phyloP scores from a whole-genome alignment of 2,797 vertebrate species.

The Oceanodroma leucorhoa region DNA sequence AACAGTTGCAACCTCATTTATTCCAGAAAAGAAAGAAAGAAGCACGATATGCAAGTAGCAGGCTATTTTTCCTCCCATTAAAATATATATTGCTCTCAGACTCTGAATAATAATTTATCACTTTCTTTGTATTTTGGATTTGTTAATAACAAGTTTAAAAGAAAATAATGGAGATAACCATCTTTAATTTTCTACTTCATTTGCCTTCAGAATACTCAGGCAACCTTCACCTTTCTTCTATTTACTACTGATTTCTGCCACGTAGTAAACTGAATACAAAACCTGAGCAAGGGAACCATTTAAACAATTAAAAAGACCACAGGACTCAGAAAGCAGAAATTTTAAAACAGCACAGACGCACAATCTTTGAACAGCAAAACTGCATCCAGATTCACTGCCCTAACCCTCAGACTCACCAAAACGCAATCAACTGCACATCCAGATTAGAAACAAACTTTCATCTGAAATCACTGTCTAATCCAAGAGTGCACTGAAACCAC shows the following conservation, averaged over 20 bases:
- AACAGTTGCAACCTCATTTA: not conserved
- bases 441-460: not conserved
- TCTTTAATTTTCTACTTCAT: conserved; percentile 72
- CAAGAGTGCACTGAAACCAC: not conserved
- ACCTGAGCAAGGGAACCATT: not conserved
- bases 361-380: not conserved
- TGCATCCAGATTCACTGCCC: not conserved
- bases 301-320: not conserved
- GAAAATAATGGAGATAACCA: conserved; percentile 69
- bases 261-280: not conserved
- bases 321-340: not conserved
- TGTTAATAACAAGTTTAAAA: conserved; percentile 57
- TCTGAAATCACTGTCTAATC: not conserved
- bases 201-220: conserved; percentile 46
- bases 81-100: conserved; percentile 6
- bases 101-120: conserved; percentile 18
- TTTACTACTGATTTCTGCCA: conserved; percentile 23
- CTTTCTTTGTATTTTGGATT: conserved; percentile 36
- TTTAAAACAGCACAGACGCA: not conserved
- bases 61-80: not conserved
- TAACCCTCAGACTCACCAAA: not conserved
- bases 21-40: not conserved
- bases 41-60: not conserved
- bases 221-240: conserved; percentile 24
- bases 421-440: not conserved